Evolutionary conservation across 2,113 vertebrate genomes (phyloP).

Genomic region (Sander lucioperca): DNA sequence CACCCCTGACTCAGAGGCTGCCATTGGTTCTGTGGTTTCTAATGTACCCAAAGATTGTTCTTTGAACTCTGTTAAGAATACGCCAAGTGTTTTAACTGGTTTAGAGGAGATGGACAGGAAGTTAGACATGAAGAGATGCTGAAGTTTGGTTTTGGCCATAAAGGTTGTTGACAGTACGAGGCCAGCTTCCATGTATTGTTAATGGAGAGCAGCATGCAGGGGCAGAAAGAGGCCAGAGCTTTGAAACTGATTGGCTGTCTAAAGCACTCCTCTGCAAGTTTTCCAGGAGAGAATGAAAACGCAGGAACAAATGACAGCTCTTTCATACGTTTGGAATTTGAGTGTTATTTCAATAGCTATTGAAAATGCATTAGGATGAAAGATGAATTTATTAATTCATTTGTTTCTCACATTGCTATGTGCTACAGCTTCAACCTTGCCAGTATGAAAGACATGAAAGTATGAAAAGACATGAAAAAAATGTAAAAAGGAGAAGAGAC

Average conservation of each 20-base stretch:
- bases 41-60: not conserved
- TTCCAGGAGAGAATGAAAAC: slow-evolving; percentile 13
- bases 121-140: slow-evolving; percentile 1
- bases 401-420: not conserved
- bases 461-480: not conserved
- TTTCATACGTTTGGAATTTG: not conserved
- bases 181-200: slow-evolving; percentile 9
- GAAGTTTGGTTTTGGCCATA: slow-evolving; percentile 23
- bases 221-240: slow-evolving; percentile 30
- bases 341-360: not conserved
- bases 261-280: slow-evolving; percentile 10
- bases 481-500: not conserved
- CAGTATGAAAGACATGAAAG: not conserved
- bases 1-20: not conserved
- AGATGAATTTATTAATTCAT: not conserved
- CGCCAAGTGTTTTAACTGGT: not conserved
- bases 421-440: not conserved
- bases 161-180: slow-evolving; percentile 32
- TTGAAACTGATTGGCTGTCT: slow-evolving; percentile 27
- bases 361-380: not conserved
- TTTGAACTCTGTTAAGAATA: not conserved
- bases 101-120: not conserved
- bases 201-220: slow-evolving; percentile 16
- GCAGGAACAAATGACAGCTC: not conserved
- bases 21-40: not conserved